These are phyloP conservation scores for Corythoichthys intestinalis DNA, from an alignment of 2,113 vertebrate genomes.

Conservation along the genomic window DNA sequence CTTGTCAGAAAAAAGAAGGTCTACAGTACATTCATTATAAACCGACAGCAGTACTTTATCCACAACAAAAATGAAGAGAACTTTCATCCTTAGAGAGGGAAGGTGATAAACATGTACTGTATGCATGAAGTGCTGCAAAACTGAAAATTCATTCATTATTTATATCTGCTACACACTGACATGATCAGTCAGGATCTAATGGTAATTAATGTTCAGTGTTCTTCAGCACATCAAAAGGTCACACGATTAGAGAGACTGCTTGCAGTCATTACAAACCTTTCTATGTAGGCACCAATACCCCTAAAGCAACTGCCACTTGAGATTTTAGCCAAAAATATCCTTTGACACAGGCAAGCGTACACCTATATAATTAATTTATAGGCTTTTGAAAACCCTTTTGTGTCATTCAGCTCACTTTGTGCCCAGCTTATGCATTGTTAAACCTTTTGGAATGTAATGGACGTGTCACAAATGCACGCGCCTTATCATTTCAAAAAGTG, in stretches of 20 bases:
- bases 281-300: not conserved
- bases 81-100: not conserved
- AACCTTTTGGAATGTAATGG: not conserved
- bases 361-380: not conserved
- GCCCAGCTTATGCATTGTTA: not conserved
- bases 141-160: conserved; percentile 4
- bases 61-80: not conserved
- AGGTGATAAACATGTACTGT: not conserved
- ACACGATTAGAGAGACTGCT: conserved; percentile 3
- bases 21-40: not conserved
- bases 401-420: not conserved
- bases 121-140: not conserved
- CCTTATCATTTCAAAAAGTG: no score
- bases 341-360: not conserved
- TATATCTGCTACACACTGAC: not conserved
- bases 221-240: conserved; percentile 4
- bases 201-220: not conserved
- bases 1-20: not conserved
- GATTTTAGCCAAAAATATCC: not conserved
- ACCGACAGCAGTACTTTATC: not conserved
- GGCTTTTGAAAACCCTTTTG: not conserved
- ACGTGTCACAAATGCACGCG: not conserved
- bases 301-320: not conserved
- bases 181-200: not conserved
- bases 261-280: conserved; percentile 3